Evolutionary conservation across 2,797 vertebrate genomes (phyloP).

Genomic region (Premnoplex brunnescens): DNA sequence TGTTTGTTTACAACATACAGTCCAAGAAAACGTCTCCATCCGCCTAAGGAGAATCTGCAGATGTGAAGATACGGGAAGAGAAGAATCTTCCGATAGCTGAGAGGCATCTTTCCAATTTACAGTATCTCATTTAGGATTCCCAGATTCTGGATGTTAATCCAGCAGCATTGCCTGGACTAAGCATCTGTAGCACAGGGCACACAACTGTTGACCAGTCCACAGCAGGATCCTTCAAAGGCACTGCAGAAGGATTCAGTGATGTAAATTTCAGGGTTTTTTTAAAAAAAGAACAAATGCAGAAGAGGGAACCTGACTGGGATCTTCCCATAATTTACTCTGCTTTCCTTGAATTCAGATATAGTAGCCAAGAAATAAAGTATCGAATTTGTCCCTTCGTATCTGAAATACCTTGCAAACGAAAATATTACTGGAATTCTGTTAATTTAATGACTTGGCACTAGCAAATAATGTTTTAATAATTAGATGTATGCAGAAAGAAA

Average conservation of each 20-base stretch:
- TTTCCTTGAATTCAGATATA: conserved; percentile 51
- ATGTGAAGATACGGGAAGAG: not conserved
- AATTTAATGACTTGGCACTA: not conserved
- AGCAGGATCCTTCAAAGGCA: conserved; percentile 1
- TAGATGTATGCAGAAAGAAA: not conserved
- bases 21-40: conserved; percentile 14
- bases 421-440: not conserved
- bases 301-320: conserved; percentile 5
- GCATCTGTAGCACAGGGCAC: not conserved
- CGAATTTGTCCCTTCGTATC: not conserved
- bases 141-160: not conserved
- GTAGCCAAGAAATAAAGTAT: conserved; percentile 59
- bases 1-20: conserved; percentile 8
- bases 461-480: not conserved
- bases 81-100: not conserved
- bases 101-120: not conserved
- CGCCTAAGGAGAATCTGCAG: not conserved
- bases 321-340: conserved; percentile 15
- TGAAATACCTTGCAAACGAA: not conserved
- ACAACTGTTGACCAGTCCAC: not conserved
- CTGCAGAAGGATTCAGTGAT: conserved; percentile 73
- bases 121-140: not conserved
- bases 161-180: not conserved
- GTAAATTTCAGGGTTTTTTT: conserved; percentile 80
- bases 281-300: conserved; percentile 9